Percentiles rank a stretch among this genome's conserved stretches.
Evolutionary conservation across 2,888 invertebrate species (phyloP).

Genomic region (Harpalus rufipes): DNA sequence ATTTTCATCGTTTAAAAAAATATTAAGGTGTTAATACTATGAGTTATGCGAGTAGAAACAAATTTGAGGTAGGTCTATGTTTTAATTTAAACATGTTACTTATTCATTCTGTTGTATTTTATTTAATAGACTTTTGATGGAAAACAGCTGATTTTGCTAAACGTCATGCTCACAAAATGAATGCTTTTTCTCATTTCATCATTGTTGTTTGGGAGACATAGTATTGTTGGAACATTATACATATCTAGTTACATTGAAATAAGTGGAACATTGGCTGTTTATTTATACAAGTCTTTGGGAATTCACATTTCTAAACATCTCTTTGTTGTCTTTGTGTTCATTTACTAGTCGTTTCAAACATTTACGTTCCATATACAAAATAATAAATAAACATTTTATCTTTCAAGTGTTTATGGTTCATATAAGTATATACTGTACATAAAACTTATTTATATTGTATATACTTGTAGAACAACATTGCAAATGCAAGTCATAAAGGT

Average conservation of each 20-base stretch:
- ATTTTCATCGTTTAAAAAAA: slow-evolving; percentile 58
- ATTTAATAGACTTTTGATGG: slow-evolving; percentile 75
- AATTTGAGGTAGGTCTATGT: slow-evolving; percentile 80
- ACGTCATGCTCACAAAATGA: slow-evolving; percentile 72
- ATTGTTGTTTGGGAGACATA: slow-evolving; percentile 28
- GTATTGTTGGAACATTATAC: slow-evolving; percentile 6
- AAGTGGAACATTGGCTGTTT: slow-evolving; percentile 9
- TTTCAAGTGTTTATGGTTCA: neutral
- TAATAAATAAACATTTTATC: slow-evolving; percentile 27
- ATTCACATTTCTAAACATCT: slow-evolving; percentile 63
- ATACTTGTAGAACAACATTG: neutral
- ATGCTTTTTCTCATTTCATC: slow-evolving; percentile 33
- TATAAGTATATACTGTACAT: neutral
- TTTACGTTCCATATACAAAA: neutral
- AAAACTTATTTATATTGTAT: slow-evolving; percentile 2
- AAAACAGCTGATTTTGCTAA: slow-evolving; percentile 82
- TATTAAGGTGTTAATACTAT: slow-evolving; percentile 75
- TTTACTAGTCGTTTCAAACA: slow-evolving; percentile 71
- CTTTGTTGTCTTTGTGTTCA: slow-evolving; percentile 70
- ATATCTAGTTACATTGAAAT: neutral
- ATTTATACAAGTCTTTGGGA: slow-evolving; percentile 17
- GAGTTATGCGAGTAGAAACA: slow-evolving; percentile 83
- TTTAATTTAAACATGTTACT: slow-evolving; percentile 63
- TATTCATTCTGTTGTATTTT: slow-evolving; percentile 63
- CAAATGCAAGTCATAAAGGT: neutral